Conservation (phyloP, 2,113 vertebrate genomes). For the Leuciscus idus region DNA sequence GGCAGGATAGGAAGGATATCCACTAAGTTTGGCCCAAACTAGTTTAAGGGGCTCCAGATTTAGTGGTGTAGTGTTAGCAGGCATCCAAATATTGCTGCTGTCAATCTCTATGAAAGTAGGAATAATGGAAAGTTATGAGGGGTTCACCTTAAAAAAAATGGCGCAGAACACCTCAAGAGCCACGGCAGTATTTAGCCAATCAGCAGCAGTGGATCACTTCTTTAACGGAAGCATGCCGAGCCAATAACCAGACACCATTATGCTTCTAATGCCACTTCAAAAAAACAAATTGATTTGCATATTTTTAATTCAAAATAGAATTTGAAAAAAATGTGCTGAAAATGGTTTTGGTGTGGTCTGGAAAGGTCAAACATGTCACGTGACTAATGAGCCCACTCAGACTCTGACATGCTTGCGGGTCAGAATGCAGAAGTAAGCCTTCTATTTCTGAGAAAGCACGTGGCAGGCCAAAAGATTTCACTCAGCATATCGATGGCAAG, state of each 20-base stretch:
- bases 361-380: slow-evolving; percentile 20
- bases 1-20: slow-evolving; percentile 94
- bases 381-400: slow-evolving; percentile 29
- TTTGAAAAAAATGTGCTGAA: neutral
- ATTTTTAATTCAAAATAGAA: neutral
- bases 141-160: slow-evolving; percentile 66
- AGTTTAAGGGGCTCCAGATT: slow-evolving; percentile 95
- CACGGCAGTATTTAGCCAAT: slow-evolving; percentile 52
- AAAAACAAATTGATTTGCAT: neutral
- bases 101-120: slow-evolving; percentile 83
- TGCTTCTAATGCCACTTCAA: neutral
- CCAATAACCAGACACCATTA: slow-evolving; percentile 11
- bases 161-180: slow-evolving; percentile 61
- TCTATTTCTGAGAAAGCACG: neutral
- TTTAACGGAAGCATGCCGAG: slow-evolving; percentile 43
- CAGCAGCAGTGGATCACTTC: slow-evolving; percentile 37
- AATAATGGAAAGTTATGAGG: slow-evolving; percentile 78
- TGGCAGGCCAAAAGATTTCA: slow-evolving; percentile 25
- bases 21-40: slow-evolving; percentile 98
- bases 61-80: slow-evolving; percentile 86
- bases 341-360: slow-evolving; percentile 10
- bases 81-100: slow-evolving; percentile 92
- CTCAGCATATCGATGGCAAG: slow-evolving; percentile 4
- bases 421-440: slow-evolving; percentile 36
- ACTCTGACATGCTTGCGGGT: slow-evolving; percentile 45